These are phyloP conservation scores for Drosophila guanche DNA, from an alignment of 1,140 invertebrate genomes.

Conservation along the genomic window DNA sequence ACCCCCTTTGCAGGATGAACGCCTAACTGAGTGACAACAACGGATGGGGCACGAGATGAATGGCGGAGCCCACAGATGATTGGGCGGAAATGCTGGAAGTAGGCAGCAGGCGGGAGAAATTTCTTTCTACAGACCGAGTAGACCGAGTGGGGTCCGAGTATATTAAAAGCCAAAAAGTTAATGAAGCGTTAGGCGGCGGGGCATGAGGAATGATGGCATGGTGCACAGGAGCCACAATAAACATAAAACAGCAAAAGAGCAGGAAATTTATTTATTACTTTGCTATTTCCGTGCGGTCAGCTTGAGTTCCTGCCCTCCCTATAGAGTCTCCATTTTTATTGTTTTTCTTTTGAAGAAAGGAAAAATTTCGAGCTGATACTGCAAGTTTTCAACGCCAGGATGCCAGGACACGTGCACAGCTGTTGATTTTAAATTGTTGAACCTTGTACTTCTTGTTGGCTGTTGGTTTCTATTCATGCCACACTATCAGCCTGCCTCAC, in stretches of 20 bases:
- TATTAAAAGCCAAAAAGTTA: constrained; percentile 78
- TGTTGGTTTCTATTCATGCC: constrained; percentile 64
- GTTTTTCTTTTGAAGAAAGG: not conserved
- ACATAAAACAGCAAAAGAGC: constrained; percentile 62
- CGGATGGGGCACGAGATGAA: not conserved
- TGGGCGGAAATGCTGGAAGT: constrained; percentile 34
- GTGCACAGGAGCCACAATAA: constrained; percentile 58
- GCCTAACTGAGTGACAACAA: constrained; percentile 69
- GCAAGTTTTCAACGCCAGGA: constrained; percentile 38
- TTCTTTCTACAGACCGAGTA: not conserved
- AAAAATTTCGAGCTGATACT: constrained; percentile 43
- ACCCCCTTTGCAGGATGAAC: constrained; percentile 31
- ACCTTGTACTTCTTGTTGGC: constrained; percentile 53
- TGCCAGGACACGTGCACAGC: constrained; percentile 62
- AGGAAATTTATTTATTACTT: constrained; percentile 73
- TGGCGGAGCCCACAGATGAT: constrained; percentile 30
- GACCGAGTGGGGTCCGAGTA: constrained; percentile 34
- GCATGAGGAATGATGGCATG: constrained; percentile 1
- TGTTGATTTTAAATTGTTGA: constrained; percentile 76
- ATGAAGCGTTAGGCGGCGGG: constrained; percentile 64
- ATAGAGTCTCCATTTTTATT: not conserved
- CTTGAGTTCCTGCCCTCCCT: constrained; percentile 8
- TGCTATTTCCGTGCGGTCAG: constrained; percentile 49
- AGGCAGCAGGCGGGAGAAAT: constrained; percentile 48
- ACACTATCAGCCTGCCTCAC: constrained; percentile 9